Conservation (phyloP, 2,888 invertebrate genomes). For the Scotopteryx bipunctaria region DNA sequence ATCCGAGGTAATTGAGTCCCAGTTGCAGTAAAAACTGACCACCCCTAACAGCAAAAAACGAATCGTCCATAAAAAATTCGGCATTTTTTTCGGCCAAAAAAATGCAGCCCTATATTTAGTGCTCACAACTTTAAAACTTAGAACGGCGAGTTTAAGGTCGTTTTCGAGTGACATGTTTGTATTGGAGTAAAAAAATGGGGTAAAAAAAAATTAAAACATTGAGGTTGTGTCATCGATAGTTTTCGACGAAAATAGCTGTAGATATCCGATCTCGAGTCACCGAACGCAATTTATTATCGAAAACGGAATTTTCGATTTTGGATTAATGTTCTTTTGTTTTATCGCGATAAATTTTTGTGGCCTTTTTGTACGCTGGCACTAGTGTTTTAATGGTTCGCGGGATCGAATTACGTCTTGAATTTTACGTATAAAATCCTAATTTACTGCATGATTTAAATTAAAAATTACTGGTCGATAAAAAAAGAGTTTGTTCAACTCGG, state of each 20-base stretch:
- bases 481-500: conserved; percentile 3
- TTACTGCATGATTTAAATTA: conserved; percentile 26
- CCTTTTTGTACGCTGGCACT: conserved; percentile 12
- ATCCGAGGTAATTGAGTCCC: conserved; percentile 11
- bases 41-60: conserved; percentile 28
- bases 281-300: conserved; percentile 36
- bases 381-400: conserved; percentile 32
- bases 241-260: conserved; percentile 37
- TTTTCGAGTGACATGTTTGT: conserved; percentile 16
- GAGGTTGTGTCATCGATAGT: conserved; percentile 34
- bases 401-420: conserved; percentile 33
- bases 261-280: conserved; percentile 38
- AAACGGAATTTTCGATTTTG: conserved; percentile 34
- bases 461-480: conserved; percentile 16
- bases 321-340: conserved; percentile 39
- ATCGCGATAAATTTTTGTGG: conserved; percentile 34
- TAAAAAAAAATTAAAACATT: conserved; percentile 30
- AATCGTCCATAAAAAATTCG: conserved; percentile 29
- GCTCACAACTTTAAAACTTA: conserved; percentile 8
- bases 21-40: conserved; percentile 30
- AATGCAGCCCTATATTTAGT: conserved; percentile 10
- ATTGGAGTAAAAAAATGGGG: conserved; percentile 16
- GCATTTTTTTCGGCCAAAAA: conserved; percentile 28
- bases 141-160: conserved; percentile 14
- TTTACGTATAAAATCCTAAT: conserved; percentile 28